These are phyloP conservation scores for Ophion costatus DNA, from an alignment of 2,888 invertebrate genomes.

Conservation along the genomic window DNA sequence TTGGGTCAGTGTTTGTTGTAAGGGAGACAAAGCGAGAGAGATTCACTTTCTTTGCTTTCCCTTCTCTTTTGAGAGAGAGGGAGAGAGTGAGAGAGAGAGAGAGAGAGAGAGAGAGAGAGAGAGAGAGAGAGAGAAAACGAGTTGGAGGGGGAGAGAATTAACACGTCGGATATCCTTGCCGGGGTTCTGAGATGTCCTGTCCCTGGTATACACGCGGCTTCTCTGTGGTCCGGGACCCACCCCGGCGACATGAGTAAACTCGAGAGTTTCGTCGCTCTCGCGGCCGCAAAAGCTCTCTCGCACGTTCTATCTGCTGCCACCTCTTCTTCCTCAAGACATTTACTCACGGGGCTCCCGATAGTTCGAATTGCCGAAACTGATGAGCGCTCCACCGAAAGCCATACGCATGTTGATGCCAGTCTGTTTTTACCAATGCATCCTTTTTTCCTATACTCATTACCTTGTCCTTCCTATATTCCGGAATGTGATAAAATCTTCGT, in stretches of 20 bases:
- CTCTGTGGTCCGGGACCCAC: conserved; percentile 4
- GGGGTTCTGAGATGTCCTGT: conserved; percentile 41
- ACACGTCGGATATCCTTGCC: conserved; percentile 50
- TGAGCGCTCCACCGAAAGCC: conserved; percentile 38
- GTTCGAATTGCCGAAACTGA: conserved; percentile 60
- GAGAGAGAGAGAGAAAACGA: not conserved
- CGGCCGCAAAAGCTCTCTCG: conserved; percentile 34
- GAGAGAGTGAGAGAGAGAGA: not conserved
- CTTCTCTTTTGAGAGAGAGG: not conserved
- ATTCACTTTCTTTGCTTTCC: not conserved
- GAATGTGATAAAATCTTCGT: not conserved
- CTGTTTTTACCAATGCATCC: no score
- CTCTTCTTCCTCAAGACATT: conserved; percentile 36
- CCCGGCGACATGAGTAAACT: conserved; percentile 49
- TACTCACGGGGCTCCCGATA: conserved; percentile 35
- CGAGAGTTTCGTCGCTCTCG: conserved; percentile 30
- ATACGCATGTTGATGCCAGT: not conserved
- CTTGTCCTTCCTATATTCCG: not conserved
- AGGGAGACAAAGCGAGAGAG: conserved; percentile 29
- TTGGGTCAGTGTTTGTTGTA: conserved; percentile 59
- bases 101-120: not conserved
- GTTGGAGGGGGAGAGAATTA: conserved; percentile 10
- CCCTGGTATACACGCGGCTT: conserved; percentile 27
- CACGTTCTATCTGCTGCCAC: conserved; percentile 32
- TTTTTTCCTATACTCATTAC: no score